A percentile compares a stretch with the other conserved stretches of the same genome.
Evolutionary conservation across 2,113 vertebrate genomes (phyloP).

Genomic region (Rhynchomys soricoides): DNA sequence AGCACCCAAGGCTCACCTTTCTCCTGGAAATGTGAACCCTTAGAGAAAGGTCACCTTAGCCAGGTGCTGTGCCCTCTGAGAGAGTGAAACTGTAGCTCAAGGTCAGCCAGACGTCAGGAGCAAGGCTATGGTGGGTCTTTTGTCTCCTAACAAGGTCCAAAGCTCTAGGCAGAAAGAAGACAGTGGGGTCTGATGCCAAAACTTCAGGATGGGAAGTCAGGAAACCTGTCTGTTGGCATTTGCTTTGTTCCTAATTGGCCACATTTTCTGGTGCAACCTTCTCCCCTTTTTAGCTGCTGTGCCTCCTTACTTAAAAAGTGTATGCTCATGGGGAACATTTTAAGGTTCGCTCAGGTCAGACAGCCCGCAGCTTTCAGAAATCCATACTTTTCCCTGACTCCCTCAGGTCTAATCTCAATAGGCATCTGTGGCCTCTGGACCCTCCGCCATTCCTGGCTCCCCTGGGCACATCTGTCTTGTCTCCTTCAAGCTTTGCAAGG

Average conservation of each 20-base stretch:
- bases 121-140: neutral
- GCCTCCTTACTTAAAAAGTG: neutral
- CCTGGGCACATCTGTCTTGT: neutral
- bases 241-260: neutral
- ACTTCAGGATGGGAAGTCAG: neutral
- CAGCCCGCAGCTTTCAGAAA: neutral
- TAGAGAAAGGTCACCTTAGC: neutral
- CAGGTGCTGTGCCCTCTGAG: rapidly evolving
- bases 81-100: neutral
- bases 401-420: rapidly evolving
- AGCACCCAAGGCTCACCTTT: neutral
- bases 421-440: too few species aligned
- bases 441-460: neutral
- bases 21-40: neutral
- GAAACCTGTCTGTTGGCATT: neutral
- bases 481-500: neutral
- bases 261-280: too few species aligned
- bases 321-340: neutral
- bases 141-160: neutral
- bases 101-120: neutral
- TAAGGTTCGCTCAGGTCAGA: neutral
- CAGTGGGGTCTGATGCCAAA: neutral
- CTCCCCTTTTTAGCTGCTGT: neutral
- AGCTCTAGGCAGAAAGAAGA: neutral
- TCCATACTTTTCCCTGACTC: too few species aligned